These are phyloP conservation scores for Spea multiplicata DNA, from an alignment of 2,113 vertebrate genomes.

Conservation along the genomic window DNA sequence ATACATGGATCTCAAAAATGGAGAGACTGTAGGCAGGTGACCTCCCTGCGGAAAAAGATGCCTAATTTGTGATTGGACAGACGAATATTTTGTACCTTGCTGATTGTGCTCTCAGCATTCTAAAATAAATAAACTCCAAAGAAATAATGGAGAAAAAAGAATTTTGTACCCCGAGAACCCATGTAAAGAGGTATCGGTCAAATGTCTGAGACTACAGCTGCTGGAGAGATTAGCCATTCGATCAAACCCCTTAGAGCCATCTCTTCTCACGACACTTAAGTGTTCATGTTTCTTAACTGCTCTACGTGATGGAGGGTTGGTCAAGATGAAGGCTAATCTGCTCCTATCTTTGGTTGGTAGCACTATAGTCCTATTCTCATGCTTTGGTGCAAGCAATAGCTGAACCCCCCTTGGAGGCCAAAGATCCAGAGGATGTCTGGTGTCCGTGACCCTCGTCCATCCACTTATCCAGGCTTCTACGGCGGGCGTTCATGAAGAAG, in stretches of 20 bases:
- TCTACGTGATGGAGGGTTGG: slow-evolving; percentile 13
- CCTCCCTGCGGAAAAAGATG: neutral
- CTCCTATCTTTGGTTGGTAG: slow-evolving; percentile 44
- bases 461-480: slow-evolving; percentile 80
- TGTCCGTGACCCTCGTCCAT: slow-evolving; percentile 71
- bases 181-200: slow-evolving; percentile 19
- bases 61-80: neutral
- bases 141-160: slow-evolving; percentile 1
- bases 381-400: slow-evolving; percentile 77
- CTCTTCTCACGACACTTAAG: slow-evolving; percentile 14
- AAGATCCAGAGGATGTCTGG: slow-evolving; percentile 68
- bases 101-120: neutral
- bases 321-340: slow-evolving; percentile 33
- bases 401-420: slow-evolving; percentile 68
- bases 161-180: slow-evolving; percentile 9
- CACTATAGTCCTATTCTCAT: slow-evolving; percentile 57
- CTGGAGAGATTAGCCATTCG: slow-evolving; percentile 5
- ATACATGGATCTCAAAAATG: no score
- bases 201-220: neutral
- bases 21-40: no score
- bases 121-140: slow-evolving; percentile 20
- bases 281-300: slow-evolving; percentile 1
- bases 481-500: slow-evolving; percentile 85
- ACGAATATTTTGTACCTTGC: slow-evolving; percentile 23
- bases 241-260: slow-evolving; percentile 12